These are phyloP conservation scores for Agrenia bidenticulata DNA, from an alignment of 2,888 invertebrate species.

Conservation along the genomic window DNA sequence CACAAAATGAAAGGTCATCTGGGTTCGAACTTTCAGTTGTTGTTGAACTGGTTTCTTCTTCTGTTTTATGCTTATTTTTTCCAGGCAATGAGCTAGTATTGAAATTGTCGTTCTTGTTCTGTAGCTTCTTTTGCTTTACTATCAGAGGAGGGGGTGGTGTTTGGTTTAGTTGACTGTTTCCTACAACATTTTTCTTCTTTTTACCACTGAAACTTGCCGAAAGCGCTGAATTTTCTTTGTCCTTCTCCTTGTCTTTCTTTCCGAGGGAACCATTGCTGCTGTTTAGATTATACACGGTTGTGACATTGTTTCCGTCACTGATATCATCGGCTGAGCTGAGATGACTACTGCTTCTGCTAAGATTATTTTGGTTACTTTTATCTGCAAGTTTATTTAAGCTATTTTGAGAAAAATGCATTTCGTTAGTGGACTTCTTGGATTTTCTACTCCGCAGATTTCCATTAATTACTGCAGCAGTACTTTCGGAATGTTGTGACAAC, in stretches of 20 bases:
- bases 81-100: not conserved
- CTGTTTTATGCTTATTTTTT: conserved; percentile 54
- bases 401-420: conserved; percentile 10
- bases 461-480: conserved; percentile 1
- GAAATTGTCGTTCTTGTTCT: conserved; percentile 4
- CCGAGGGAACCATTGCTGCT: not conserved
- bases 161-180: not conserved
- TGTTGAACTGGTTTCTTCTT: conserved; percentile 70
- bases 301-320: not conserved
- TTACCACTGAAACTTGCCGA: not conserved
- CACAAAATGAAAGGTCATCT: conserved; percentile 58
- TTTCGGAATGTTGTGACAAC: not conserved
- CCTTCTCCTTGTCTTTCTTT: conserved; percentile 40
- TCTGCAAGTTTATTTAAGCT: conserved; percentile 12
- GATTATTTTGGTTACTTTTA: conserved; percentile 5
- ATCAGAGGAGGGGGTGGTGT: not conserved
- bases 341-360: not conserved
- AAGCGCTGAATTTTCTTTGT: conserved; percentile 18
- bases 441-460: conserved; percentile 9
- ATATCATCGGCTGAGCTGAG: not conserved
- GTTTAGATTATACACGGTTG: not conserved
- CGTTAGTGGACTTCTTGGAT: not conserved
- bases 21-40: conserved; percentile 70
- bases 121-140: conserved; percentile 11
- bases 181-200: conserved; percentile 12